Evolutionary conservation across 2,888 invertebrate species (phyloP).

Genomic region (Empis stercorea): DNA sequence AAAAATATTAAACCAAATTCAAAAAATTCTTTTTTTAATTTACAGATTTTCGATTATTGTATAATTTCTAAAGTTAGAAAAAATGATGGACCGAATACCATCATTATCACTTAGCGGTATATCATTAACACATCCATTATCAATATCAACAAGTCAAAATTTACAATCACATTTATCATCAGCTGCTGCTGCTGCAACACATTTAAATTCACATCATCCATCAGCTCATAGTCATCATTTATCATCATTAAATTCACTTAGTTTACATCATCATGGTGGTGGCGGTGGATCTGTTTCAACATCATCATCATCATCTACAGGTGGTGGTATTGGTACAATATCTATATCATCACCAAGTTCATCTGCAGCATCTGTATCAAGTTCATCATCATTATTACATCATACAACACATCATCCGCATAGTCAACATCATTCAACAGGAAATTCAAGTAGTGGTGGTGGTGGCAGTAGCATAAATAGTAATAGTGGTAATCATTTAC

Average conservation of each 20-base stretch:
- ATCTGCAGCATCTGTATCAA: constrained; percentile 1
- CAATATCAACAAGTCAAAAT: constrained; percentile 25
- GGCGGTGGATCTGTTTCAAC: constrained; percentile 7
- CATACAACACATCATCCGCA: constrained; percentile 15
- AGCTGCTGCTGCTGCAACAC: constrained; percentile 19
- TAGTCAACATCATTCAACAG: constrained; percentile 14
- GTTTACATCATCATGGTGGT: constrained; percentile 14
- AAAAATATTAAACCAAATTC: too few relatives aligned
- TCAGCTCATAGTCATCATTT: constrained; percentile 22
- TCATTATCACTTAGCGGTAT: constrained; percentile 35
- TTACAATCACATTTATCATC: constrained; percentile 31
- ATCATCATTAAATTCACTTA: constrained; percentile 26
- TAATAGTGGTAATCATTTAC: constrained; percentile 10
- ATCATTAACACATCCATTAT: constrained; percentile 35
- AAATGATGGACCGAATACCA: constrained; percentile 38
- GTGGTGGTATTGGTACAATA: constrained; percentile 9
- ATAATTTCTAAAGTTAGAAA: too few relatives aligned
- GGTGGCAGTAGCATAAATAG: background rate
- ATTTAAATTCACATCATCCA: constrained; percentile 17
- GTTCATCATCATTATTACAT: constrained; percentile 8
- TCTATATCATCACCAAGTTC: constrained; percentile 15
- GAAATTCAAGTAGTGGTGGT: background rate
- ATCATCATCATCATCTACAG: constrained; percentile 6
- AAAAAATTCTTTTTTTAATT: too few relatives aligned
- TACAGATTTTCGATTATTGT: too few relatives aligned